Base-by-base conservation (phyloP, 2,113 vertebrate genomes). In the Colossoma macropomum region DNA sequence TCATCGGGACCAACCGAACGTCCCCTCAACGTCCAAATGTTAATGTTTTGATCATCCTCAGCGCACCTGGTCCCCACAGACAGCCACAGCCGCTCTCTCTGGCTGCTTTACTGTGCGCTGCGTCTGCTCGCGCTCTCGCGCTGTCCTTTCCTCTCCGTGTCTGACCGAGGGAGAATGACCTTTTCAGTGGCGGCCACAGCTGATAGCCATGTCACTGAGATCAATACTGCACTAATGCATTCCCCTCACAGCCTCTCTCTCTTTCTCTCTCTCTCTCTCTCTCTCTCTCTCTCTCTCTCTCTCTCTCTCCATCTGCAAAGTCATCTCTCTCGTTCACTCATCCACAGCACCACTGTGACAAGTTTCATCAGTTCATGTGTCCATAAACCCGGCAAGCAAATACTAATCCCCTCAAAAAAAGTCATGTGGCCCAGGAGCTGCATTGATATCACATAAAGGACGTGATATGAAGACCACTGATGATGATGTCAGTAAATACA, bases 131-230 rank as follows among this genome's bases (percentile, higher is more conserved):
- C n/a, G 38, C 38, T 41, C 38, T 41, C 38, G 4, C 10, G 38
- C 38, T 41, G 38, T 48, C 45, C 1, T 4, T 12, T 63, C 59
- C 59, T 60, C 59, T 60, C 60, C 9, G 60, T 27, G 11, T 63
- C 25, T n/a, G 23, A 13, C 60, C n/a, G 25, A 76, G 38, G 21
- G 38, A 27, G 50, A 72, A 50, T 82, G 83, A 87, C 87, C 77
- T 87, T 82, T 88, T 68, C 52, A 12, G 45, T 12, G 11, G 45
- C 45, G 45, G 45, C 45, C 45, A 48, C 5, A 10, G 25, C 88
- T 87, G 90, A 91, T 89, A 70, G 87, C 82, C 78, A 70, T 82
- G 89, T 87, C 83, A 82, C 80, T 11, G 32, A 84, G 88, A 92
- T 92, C 89, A 85, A 87, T 89, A 89, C 56, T 82, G 45, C 52